These are phyloP conservation scores for Clytia hemisphaerica DNA, from an alignment of 30 jellyfish, hydroid and myxozoan species.

Conservation along the genomic window DNA sequence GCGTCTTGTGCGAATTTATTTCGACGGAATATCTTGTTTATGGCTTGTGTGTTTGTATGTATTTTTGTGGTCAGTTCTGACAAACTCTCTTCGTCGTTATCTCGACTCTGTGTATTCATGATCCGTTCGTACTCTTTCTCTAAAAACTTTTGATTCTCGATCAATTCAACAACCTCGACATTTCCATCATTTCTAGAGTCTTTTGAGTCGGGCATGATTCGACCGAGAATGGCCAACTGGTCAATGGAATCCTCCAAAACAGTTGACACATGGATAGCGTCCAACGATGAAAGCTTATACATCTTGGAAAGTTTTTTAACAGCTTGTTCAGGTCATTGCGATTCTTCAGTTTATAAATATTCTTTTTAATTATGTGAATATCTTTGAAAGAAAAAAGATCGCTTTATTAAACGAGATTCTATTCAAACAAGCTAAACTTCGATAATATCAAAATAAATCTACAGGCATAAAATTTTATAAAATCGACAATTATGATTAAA, in stretches of 20 bases:
- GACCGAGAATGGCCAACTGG: conserved; percentile 79
- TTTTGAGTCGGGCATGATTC: conserved; percentile 46
- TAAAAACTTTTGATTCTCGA: conserved; percentile 54
- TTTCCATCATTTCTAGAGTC: conserved; percentile 45
- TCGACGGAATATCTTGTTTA: conserved; percentile 65
- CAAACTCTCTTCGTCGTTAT: conserved; percentile 26
- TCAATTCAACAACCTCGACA: conserved; percentile 39
- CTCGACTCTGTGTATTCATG: neutral
- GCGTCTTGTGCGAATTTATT: conserved; percentile 51
- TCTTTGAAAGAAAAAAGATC: too few species aligned
- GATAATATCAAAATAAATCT: too few species aligned
- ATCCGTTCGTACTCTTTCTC: conserved; percentile 58
- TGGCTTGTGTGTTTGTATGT: conserved; percentile 67
- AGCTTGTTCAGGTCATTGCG: too few species aligned
- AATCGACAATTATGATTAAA: too few species aligned
- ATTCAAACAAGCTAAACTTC: too few species aligned
- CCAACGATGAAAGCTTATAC: conserved; percentile 63
- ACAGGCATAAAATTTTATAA: too few species aligned
- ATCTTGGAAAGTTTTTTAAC: too few species aligned
- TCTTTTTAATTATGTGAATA: too few species aligned
- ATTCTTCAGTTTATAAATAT: too few species aligned
- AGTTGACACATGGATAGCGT: conserved; percentile 66
- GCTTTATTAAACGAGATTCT: too few species aligned
- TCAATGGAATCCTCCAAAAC: conserved; percentile 84
- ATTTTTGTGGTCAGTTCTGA: conserved; percentile 46